Evolutionary conservation across 2,113 vertebrate species (phyloP), one percentile per base, ranked within the genome.

Genomic region (Rhynchopsitta pachyrhyncha): DNA sequence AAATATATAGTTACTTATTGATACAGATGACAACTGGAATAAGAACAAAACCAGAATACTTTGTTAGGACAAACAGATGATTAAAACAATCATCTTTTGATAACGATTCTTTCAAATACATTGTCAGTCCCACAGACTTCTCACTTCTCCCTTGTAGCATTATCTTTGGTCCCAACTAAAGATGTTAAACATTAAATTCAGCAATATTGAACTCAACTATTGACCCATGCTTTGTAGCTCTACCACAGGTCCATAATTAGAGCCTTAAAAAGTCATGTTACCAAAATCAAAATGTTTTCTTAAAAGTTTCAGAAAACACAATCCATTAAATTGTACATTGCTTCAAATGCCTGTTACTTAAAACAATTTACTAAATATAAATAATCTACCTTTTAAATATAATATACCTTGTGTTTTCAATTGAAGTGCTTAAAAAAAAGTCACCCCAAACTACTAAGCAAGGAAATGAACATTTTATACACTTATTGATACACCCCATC

Each of bases 81-180:
- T 92, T 89, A 76, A 88, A 95, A 88, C 71, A 93, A 84, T 87
- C 7, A 68, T 81, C 49, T 86, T 82, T 64, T 84, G 41, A 80
- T 66, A 78, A 88, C 29, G 10, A 81, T 47, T 22, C n/a, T 83
- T 92, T 80, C 62, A 67, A 92, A 93, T 33, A 69, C 31, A n/a
- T 79, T 82, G 93, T 76, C 27, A 89, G 57, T 35, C 22, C 49
- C 42, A 53, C 35, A 79, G 62, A 86, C n/a, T 68, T 92, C 19
- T 67, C 68, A 75, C 49, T 88, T 88, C 31, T 75, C n/a, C 33
- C 41, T 59, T 49, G 33, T 9, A 79, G 63, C 39, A 62, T 41
- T 87, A 87, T 62, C 74, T 94, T 91, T 50, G 64, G 93, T 85
- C n/a, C 44, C 6, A 78, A n/a, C 14, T n/a, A 83, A 39, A 66